Conservation (phyloP, 1,140 invertebrate genomes). For the Hyles vespertilio region DNA sequence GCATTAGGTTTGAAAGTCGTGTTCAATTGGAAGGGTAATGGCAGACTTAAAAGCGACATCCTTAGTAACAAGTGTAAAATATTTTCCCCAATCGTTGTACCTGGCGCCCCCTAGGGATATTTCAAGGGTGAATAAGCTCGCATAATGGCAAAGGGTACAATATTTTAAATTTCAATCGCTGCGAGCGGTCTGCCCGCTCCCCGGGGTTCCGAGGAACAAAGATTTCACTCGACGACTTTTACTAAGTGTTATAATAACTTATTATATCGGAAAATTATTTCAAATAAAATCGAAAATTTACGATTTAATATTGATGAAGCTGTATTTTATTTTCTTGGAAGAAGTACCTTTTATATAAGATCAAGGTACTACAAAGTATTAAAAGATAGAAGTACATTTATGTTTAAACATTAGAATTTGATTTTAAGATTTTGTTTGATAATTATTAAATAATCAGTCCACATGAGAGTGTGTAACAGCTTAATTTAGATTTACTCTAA, state of each 20-base stretch:
- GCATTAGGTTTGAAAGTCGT: constrained; percentile 31
- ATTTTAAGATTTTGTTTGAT: no score
- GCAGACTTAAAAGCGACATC: constrained; percentile 65
- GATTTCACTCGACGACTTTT: constrained; percentile 66
- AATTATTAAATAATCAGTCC: no score
- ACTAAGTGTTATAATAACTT: constrained; percentile 65
- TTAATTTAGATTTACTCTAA: no score
- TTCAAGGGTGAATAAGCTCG: constrained; percentile 77
- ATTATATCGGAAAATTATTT: constrained; percentile 32
- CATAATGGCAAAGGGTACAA: constrained; percentile 76
- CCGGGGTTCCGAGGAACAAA: constrained; percentile 60
- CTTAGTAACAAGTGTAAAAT: constrained; percentile 76
- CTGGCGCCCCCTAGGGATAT: constrained; percentile 74
- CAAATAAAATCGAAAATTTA: constrained; percentile 6
- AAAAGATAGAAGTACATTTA: no score
- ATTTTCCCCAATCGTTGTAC: constrained; percentile 74
- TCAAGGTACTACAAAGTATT: no score
- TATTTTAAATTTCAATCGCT: constrained; percentile 77
- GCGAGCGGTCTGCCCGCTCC: constrained; percentile 59
- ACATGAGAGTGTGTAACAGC: no score
- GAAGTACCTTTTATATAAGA: no score
- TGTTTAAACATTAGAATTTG: no score
- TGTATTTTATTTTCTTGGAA: background rate
- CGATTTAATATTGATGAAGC: background rate
- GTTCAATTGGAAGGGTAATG: constrained; percentile 32